Conservation (phyloP, 2,888 invertebrate genomes). For the Drosophila villosipedis region DNA sequence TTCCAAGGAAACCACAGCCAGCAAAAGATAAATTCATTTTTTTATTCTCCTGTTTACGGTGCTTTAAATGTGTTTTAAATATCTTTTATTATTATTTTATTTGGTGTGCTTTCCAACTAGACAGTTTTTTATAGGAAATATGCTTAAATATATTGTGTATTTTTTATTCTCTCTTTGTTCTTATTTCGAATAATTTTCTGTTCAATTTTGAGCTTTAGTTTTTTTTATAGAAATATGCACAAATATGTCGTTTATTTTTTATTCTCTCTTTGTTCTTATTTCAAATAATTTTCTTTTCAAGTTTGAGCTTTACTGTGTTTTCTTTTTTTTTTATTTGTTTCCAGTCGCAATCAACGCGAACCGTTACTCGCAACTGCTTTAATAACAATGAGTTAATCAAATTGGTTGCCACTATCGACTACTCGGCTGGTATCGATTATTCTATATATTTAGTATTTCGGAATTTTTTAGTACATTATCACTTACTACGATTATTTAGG, state of each 20-base stretch:
- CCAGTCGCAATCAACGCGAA: conserved; percentile 14
- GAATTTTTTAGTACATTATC: background rate
- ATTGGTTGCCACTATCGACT: conserved; percentile 7
- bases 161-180: background rate
- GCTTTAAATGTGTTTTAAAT: background rate
- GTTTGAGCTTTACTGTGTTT: background rate
- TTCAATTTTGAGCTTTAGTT: background rate
- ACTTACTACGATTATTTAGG: background rate
- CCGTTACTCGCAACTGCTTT: conserved; percentile 43
- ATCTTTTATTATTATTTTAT: background rate
- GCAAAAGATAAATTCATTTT: conserved; percentile 98
- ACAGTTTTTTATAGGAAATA: background rate
- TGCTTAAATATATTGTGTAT: background rate
- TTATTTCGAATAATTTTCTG: background rate
- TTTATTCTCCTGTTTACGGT: background rate
- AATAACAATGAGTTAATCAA: conserved; percentile 32
- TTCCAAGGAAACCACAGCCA: conserved; percentile 99
- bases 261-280: background rate
- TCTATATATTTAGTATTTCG: background rate
- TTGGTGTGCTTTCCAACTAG: background rate
- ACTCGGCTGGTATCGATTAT: conserved; percentile 5
- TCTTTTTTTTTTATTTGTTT: conserved; percentile 1
- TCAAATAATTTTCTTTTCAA: background rate
- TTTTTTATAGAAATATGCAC: background rate
- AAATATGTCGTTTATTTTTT: background rate